A percentile compares a stretch with the other conserved stretches of the same genome.
phyloP scores from a whole-genome alignment of 2,888 invertebrate species.

The Xestia c-nigrum region DNA sequence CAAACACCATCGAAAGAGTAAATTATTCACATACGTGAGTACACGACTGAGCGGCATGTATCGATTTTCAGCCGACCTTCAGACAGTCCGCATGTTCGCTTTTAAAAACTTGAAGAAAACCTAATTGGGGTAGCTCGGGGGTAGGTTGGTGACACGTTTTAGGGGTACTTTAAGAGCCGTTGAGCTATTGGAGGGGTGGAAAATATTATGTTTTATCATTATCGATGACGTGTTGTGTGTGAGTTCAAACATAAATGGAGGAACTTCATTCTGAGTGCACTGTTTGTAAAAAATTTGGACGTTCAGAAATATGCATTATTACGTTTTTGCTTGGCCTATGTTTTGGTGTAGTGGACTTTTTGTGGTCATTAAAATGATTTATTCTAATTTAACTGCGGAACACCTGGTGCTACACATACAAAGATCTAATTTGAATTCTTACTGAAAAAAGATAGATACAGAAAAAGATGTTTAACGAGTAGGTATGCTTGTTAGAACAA shows the following conservation, averaged over 20 bases:
- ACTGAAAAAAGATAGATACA: not conserved
- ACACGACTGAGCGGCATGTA: slow-evolving; percentile 51
- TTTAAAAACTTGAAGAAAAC: slow-evolving; percentile 56
- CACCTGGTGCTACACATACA: not conserved
- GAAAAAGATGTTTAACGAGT: not conserved
- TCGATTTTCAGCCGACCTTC: slow-evolving; percentile 74
- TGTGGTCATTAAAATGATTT: not conserved
- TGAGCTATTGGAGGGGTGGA: not conserved
- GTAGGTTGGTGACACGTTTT: slow-evolving; percentile 16
- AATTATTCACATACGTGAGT: slow-evolving; percentile 46
- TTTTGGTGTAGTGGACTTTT: not conserved
- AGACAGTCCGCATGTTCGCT: slow-evolving; percentile 60
- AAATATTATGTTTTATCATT: not conserved
- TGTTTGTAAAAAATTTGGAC: not conserved
- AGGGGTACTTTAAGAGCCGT: slow-evolving; percentile 3
- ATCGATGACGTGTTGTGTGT: not conserved
- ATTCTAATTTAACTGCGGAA: not conserved
- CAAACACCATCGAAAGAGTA: slow-evolving; percentile 33
- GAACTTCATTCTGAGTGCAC: not conserved
- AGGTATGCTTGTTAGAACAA: not conserved
- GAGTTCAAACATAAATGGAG: not conserved
- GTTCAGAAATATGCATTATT: not conserved
- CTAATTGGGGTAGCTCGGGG: slow-evolving; percentile 40
- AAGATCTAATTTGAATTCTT: not conserved
- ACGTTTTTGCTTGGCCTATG: not conserved